Base-by-base conservation (phyloP, 2,797 vertebrate species). In the Notolepis coatsorum region DNA sequence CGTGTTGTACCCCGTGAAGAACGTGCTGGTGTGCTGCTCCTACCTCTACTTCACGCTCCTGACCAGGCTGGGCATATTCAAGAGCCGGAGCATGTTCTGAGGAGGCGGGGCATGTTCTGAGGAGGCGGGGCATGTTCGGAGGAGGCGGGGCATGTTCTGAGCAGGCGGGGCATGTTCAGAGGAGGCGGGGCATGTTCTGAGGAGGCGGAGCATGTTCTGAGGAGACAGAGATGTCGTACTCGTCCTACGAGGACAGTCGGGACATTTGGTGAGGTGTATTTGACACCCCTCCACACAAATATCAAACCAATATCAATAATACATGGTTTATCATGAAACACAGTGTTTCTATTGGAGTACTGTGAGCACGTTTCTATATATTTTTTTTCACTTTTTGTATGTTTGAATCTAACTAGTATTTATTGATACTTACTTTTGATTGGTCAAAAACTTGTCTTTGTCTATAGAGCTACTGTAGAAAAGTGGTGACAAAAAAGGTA, bases 21-120 rank as follows among this genome's bases (percentile, higher is more conserved):
- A 95, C 47, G 1, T 86, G 6, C 79, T 95, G 4, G 89, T 92
- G 43, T 86, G 73, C 20, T 21, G 92, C 27, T 78, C 91, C 31
- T 95, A 87, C n/a, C 9, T 92, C 63, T 95, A 95, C 77, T 95
- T 95, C 51, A 90, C 91, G 28, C 84, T 88, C 28, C 30, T 95
- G 71, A 88, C 88, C 49, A 92, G 54, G 59, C 52, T 92, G 62
- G 88, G 65, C 64, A 15, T 85, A 28, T 93, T 95, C 63, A 82
- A 70, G 33, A 75, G 77, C 25, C 78, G 50, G 43, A 87, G 71
- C 66, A 80, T 93, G 87, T 93, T 93, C 54, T 94, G 81, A 93
- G 39, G 52, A 68, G 71, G 63, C 30, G 38, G 3, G 46, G 12
- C 25, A 4, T 50, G 18, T 56, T 51, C 43, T 77, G 23, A 46